Evolutionary conservation across 2,888 invertebrate genomes (phyloP).

Genomic region (Dolichomitus sp.): DNA sequence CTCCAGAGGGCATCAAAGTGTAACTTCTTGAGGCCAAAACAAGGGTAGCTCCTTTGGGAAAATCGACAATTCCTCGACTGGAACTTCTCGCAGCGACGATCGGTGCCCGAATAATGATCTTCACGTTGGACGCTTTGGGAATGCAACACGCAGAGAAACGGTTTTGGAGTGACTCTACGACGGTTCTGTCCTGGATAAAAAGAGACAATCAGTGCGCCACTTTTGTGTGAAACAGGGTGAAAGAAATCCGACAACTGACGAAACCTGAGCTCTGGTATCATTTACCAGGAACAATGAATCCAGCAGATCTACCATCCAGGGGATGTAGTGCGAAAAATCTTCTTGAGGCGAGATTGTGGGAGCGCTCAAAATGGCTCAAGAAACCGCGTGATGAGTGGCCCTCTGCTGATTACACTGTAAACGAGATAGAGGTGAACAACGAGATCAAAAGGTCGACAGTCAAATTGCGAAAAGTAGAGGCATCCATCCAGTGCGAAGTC

Average conservation of each 20-base stretch:
- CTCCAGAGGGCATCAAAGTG: constrained; percentile 55
- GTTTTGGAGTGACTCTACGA: constrained; percentile 76
- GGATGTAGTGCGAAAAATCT: constrained; percentile 75
- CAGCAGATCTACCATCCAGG: constrained; percentile 78
- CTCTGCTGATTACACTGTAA: not conserved
- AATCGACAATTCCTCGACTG: constrained; percentile 76
- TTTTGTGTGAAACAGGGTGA: constrained; percentile 75
- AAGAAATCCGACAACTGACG: constrained; percentile 73
- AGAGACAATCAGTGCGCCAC: constrained; percentile 70
- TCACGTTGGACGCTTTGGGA: constrained; percentile 58
- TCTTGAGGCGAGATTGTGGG: constrained; percentile 77
- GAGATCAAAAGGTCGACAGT: constrained; percentile 30
- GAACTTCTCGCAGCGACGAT: constrained; percentile 76
- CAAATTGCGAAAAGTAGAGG: not conserved
- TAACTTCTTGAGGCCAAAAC: constrained; percentile 73
- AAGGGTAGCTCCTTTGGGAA: constrained; percentile 74
- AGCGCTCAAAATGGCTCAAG: constrained; percentile 77
- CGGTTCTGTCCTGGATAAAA: constrained; percentile 74
- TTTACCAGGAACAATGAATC: constrained; percentile 76
- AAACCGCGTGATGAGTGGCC: constrained; percentile 70
- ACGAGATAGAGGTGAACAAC: constrained; percentile 54
- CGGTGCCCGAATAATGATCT: constrained; percentile 67
- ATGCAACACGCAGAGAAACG: constrained; percentile 41
- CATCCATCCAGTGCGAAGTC: not conserved
- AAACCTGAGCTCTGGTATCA: constrained; percentile 71